Conservation (phyloP, 2,113 vertebrate genomes). For the Chionomys nivalis region DNA sequence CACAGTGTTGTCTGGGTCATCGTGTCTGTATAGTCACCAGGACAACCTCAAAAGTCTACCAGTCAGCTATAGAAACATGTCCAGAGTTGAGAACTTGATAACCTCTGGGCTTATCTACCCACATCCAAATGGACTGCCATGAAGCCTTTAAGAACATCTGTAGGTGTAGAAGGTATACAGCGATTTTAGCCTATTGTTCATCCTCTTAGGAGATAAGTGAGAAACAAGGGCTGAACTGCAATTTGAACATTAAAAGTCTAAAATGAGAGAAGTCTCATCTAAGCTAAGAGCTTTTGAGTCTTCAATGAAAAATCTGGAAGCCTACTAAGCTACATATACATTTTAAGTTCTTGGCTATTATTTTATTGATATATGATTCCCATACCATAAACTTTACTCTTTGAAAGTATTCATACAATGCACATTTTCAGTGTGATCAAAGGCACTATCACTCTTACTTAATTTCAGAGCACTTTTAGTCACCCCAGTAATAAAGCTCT, state of each 20-base stretch:
- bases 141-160: neutral
- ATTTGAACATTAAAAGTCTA: conserved; percentile 38
- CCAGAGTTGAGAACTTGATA: neutral
- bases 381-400: neutral
- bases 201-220: conserved; percentile 17
- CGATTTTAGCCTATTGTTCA: neutral
- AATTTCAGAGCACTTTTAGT: conserved; percentile 46
- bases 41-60: neutral
- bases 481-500: neutral
- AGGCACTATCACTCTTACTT: neutral
- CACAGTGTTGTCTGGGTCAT: conserved; percentile 17
- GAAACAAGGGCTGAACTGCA: neutral
- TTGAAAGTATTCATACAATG: neutral
- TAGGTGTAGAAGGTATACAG: neutral
- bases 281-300: neutral
- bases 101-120: neutral
- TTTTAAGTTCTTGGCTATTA: neutral
- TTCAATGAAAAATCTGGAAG: conserved; percentile 3
- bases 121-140: conserved; percentile 13
- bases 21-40: neutral
- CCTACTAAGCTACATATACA: neutral
- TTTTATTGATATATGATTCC: conserved; percentile 26
- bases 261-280: neutral
- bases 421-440: conserved; percentile 16
- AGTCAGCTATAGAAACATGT: neutral